Percentiles rank a stretch among this genome's conserved stretches.
phyloP scores from a whole-genome alignment of 2,888 invertebrate species.

The Athetis lepigone region DNA sequence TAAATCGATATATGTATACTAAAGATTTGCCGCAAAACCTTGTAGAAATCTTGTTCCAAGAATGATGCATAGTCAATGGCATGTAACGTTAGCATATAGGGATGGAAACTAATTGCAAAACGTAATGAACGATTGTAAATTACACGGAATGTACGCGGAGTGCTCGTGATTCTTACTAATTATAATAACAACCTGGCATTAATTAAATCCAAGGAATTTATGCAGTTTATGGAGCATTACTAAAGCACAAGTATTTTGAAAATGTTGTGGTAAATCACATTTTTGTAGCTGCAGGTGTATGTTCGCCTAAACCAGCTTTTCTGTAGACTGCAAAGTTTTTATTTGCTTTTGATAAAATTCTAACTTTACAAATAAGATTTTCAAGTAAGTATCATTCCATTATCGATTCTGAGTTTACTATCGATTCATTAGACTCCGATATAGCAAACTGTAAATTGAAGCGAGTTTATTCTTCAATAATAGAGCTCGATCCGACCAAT shows the following conservation, averaged over 20 bases:
- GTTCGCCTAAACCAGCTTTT: constrained; percentile 2
- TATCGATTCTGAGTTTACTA: constrained; percentile 19
- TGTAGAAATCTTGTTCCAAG: constrained; percentile 64
- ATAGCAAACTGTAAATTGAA: constrained; percentile 24
- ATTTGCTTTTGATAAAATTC: constrained; percentile 34
- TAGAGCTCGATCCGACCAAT: constrained; percentile 28
- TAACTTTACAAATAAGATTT: constrained; percentile 20
- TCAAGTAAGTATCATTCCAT: constrained; percentile 6
- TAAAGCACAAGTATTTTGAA: constrained; percentile 56
- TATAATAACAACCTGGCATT: constrained; percentile 86
- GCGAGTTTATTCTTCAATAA: constrained; percentile 41
- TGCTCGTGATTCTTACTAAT: constrained; percentile 81
- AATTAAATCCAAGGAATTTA: constrained; percentile 77
- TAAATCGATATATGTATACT: constrained; percentile 28
- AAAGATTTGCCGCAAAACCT: constrained; percentile 49
- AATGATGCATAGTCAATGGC: constrained; percentile 72
- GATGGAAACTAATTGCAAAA: constrained; percentile 84
- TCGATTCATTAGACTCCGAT: constrained; percentile 10
- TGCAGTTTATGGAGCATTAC: constrained; percentile 70
- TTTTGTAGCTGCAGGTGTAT: constrained; percentile 27
- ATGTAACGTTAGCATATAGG: constrained; percentile 67
- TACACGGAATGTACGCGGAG: constrained; percentile 78
- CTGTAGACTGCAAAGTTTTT: constrained; percentile 28
- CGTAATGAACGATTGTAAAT: constrained; percentile 85
- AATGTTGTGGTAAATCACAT: constrained; percentile 28